Conservation (phyloP, 2,113 vertebrate genomes). For the Thomomys bottae region DNA sequence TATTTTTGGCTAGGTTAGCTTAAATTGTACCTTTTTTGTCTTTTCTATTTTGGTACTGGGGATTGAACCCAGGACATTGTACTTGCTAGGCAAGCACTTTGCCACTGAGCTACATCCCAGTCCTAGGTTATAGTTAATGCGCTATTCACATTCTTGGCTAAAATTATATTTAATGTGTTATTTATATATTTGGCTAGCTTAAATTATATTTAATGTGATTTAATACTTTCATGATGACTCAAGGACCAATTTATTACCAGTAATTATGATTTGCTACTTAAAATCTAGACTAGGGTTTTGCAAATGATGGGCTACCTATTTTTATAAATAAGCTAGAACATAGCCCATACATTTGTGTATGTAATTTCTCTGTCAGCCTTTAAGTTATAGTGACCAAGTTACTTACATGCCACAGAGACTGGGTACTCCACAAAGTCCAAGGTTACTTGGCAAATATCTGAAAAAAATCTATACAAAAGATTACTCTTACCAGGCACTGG, state of each 20-base stretch:
- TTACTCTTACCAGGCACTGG: no score
- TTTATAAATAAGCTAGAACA: not conserved
- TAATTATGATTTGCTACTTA: slow-evolving; percentile 25
- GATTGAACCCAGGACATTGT: no score
- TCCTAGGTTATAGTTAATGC: no score
- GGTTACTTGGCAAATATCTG: slow-evolving; percentile 32
- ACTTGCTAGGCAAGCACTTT: no score
- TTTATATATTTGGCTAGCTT: slow-evolving; percentile 6
- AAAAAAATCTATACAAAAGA: not conserved
- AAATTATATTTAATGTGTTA: no score
- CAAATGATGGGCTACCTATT: not conserved
- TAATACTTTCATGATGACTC: not conserved
- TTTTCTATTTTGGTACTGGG: no score
- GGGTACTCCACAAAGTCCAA: not conserved
- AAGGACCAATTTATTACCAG: not conserved
- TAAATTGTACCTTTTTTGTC: no score
- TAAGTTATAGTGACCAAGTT: not conserved
- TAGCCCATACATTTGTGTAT: not conserved
- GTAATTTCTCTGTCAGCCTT: not conserved
- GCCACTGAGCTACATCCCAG: no score
- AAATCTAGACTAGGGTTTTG: not conserved
- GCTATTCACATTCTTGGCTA: no score
- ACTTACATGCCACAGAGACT: not conserved
- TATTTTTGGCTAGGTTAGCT: not conserved
- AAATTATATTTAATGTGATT: slow-evolving; percentile 25